Conservation (phyloP, 2,797 vertebrate species). For the Cryptoblepharus egeriae region DNA sequence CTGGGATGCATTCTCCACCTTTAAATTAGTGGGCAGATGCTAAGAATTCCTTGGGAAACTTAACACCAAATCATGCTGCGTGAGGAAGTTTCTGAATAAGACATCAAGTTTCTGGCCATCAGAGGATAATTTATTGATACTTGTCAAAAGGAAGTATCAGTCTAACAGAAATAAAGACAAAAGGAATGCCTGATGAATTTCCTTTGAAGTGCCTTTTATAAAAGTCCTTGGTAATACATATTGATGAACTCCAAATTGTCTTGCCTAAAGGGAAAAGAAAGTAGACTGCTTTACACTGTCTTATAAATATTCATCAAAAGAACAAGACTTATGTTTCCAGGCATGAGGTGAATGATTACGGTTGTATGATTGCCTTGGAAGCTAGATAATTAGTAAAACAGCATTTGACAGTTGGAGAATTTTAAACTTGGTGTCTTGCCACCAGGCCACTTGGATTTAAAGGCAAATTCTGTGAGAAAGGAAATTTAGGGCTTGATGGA, state of each 20-base stretch:
- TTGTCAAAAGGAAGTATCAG: slow-evolving; percentile 88
- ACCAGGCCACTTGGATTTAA: slow-evolving; percentile 70
- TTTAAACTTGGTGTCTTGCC: slow-evolving; percentile 78
- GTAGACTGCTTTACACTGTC: slow-evolving; percentile 89
- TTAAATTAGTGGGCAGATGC: slow-evolving; percentile 70
- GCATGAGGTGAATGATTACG: slow-evolving; percentile 89
- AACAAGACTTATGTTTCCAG: slow-evolving; percentile 85
- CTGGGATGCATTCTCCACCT: slow-evolving; percentile 46
- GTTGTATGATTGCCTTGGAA: slow-evolving; percentile 85
- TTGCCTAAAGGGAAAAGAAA: slow-evolving; percentile 90
- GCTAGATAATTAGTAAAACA: slow-evolving; percentile 85
- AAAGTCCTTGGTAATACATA: slow-evolving; percentile 97
- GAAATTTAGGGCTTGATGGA: slow-evolving; percentile 65
- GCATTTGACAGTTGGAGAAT: slow-evolving; percentile 77
- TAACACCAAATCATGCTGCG: slow-evolving; percentile 75
- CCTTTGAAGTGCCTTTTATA: slow-evolving; percentile 97
- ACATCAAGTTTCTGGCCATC: slow-evolving; percentile 87
- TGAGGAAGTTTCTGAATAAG: slow-evolving; percentile 87
- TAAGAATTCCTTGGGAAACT: slow-evolving; percentile 78
- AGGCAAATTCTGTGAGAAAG: slow-evolving; percentile 64
- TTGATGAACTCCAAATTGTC: slow-evolving; percentile 98
- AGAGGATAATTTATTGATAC: slow-evolving; percentile 93
- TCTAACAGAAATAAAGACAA: slow-evolving; percentile 90
- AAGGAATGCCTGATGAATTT: slow-evolving; percentile 96
- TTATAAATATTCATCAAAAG: slow-evolving; percentile 95